Evolutionary conservation across 2,797 vertebrate species (phyloP).

Genomic region (Notamacropus eugenii): DNA sequence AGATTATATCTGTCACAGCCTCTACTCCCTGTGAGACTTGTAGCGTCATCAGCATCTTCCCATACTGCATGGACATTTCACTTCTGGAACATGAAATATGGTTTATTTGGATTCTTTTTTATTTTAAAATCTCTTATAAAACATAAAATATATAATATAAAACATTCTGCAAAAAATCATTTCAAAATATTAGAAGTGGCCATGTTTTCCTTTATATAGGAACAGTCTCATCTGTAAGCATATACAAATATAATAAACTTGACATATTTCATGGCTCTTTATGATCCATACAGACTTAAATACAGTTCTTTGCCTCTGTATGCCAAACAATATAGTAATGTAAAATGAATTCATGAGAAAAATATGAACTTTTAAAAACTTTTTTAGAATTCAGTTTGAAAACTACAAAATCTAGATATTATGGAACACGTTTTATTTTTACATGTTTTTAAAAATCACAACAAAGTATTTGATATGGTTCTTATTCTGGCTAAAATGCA

Average conservation of each 20-base stretch:
- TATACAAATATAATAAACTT: conserved; percentile 77
- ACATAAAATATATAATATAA: conserved; percentile 73
- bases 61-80: neutral
- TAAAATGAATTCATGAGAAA: conserved; percentile 76
- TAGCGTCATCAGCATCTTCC: neutral
- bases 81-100: neutral
- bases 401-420: conserved; percentile 69
- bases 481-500: conserved; percentile 72
- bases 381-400: conserved; percentile 71
- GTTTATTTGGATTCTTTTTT: neutral
- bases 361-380: conserved; percentile 73
- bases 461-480: conserved; percentile 44
- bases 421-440: conserved; percentile 61
- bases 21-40: neutral
- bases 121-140: no score
- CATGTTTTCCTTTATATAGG: conserved; percentile 80
- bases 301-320: conserved; percentile 76
- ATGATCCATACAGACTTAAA: conserved; percentile 74
- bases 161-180: conserved; percentile 82
- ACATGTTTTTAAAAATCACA: conserved; percentile 48
- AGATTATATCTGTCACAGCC: accelerated
- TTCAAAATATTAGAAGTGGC: conserved; percentile 83
- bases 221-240: conserved; percentile 76
- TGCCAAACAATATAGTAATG: conserved; percentile 76
- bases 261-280: conserved; percentile 67